phyloP scores from a whole-genome alignment of 2,113 vertebrate species.

The Pleuronectes platessa region DNA sequence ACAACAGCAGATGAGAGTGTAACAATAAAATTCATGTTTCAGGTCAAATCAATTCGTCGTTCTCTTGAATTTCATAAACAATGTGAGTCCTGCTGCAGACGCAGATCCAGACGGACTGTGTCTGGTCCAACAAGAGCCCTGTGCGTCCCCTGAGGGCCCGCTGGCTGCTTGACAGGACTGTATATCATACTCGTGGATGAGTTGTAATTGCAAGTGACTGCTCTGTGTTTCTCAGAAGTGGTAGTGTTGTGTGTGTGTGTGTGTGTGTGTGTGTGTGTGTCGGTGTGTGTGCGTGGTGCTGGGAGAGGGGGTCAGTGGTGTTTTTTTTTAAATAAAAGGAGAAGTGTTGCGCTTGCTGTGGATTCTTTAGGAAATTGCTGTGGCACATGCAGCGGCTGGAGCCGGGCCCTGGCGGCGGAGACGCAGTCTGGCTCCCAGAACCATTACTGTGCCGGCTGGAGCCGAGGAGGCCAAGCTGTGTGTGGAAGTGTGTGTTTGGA shows the following conservation, averaged over 20 bases:
- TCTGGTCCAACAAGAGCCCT: constrained; percentile 18
- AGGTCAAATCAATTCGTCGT: background rate
- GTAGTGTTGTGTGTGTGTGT: background rate
- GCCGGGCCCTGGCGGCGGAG: constrained; percentile 79
- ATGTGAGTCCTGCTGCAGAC: background rate
- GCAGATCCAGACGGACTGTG: constrained; percentile 4
- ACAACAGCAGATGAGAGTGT: background rate
- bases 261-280: constrained; percentile 9
- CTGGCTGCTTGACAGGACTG: constrained; percentile 63
- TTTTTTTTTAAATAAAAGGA: constrained; percentile 86
- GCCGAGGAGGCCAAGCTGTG: constrained; percentile 49
- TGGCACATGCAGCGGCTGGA: constrained; percentile 83
- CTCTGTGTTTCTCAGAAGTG: constrained; percentile 61
- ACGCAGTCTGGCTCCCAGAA: constrained; percentile 62
- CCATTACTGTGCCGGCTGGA: constrained; percentile 60
- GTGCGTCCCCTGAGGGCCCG: constrained; percentile 24
- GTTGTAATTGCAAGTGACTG: constrained; percentile 69
- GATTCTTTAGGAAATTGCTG: constrained; percentile 92
- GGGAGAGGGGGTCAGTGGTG: constrained; percentile 70
- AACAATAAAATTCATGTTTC: constrained; percentile 4
- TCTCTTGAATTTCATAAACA: background rate
- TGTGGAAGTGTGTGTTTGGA: constrained; percentile 53
- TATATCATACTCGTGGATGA: constrained; percentile 69
- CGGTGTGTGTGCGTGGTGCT: constrained; percentile 12
- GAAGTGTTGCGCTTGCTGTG: constrained; percentile 84